Conservation (phyloP, 1,140 invertebrate species). For the Apis dorsata region DNA sequence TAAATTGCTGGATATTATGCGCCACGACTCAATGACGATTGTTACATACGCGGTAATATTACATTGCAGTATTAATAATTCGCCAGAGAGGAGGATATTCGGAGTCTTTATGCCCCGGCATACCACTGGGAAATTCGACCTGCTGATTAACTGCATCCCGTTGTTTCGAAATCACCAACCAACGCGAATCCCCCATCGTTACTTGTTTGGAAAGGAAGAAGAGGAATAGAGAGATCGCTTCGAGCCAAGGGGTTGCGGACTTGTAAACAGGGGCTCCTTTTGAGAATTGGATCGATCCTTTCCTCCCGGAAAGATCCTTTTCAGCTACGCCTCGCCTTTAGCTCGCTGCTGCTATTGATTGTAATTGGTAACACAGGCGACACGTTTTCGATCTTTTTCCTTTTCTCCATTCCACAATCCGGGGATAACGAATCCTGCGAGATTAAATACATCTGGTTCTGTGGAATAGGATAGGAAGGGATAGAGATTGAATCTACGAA, state of each 20-base stretch:
- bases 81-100: not conserved
- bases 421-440: not conserved
- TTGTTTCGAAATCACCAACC: not conserved
- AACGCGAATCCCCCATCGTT: not conserved
- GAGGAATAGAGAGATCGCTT: no score
- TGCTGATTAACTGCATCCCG: conserved; percentile 4
- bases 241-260: not conserved
- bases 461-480: not conserved
- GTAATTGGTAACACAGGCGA: conserved; percentile 12
- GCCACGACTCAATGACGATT: not conserved
- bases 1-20: conserved; percentile 11
- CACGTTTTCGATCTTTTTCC: not conserved
- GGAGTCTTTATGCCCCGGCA: not conserved
- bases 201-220: not conserved
- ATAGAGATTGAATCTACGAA: not conserved
- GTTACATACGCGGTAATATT: conserved; percentile 1
- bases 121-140: conserved; percentile 4
- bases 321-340: not conserved
- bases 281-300: conserved; percentile 33
- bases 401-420: not conserved
- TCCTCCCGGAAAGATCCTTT: not conserved
- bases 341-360: conserved; percentile 5
- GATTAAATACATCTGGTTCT: conserved; percentile 5
- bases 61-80: conserved; percentile 19
- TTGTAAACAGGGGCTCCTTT: conserved; percentile 42